These are phyloP conservation scores for Pimephales promelas DNA, from an alignment of 2,113 vertebrate species.

Conservation along the genomic window DNA sequence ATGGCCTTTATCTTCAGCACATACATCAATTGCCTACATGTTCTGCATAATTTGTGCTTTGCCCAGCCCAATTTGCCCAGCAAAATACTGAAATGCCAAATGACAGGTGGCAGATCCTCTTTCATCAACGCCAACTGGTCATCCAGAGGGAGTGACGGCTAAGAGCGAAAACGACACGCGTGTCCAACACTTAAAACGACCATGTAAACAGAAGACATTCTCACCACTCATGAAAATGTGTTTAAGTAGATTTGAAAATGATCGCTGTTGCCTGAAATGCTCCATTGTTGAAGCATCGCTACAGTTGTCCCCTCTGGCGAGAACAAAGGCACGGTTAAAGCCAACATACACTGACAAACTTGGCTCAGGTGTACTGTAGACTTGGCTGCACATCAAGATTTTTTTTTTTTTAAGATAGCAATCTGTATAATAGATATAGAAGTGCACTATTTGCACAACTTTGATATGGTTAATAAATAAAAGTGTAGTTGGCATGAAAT, in stretches of 20 bases:
- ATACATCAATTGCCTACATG: constrained; percentile 11
- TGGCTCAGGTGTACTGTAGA: constrained; percentile 13
- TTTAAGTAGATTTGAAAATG: neutral
- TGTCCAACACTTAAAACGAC: constrained; percentile 14
- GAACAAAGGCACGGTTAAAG: constrained; percentile 20
- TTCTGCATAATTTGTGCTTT: constrained; percentile 19
- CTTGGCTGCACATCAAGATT: neutral
- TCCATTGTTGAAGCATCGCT: constrained; percentile 4
- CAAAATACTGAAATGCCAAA: constrained; percentile 25
- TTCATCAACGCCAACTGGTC: constrained; percentile 38
- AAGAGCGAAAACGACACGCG: neutral
- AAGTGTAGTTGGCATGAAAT: neutral
- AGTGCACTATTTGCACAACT: neutral
- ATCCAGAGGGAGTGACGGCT: constrained; percentile 14
- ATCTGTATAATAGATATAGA: neutral
- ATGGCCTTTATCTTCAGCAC: neutral
- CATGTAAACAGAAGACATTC: neutral
- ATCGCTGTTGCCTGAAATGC: neutral
- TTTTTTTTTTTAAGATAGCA: neutral
- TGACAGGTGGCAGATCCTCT: constrained; percentile 45
- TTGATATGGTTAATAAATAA: neutral
- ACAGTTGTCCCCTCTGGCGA: constrained; percentile 29
- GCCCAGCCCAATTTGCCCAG: constrained; percentile 28
- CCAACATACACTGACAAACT: constrained; percentile 17
- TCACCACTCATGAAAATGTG: neutral